Conservation (phyloP, 2,888 invertebrate genomes). For the Drosophila antonietae region DNA sequence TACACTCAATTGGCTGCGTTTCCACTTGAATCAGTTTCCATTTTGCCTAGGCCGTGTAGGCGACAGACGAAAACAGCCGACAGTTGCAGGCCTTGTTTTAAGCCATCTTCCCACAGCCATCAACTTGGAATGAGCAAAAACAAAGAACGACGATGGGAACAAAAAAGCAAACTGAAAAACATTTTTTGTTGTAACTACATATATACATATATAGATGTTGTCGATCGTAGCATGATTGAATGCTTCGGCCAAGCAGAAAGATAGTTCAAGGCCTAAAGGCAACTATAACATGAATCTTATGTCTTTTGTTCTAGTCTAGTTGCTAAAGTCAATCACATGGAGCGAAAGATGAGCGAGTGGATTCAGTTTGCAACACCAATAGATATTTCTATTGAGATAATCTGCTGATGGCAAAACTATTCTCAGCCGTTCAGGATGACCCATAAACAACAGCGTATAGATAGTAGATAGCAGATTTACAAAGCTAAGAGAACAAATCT, state of each 20-base stretch:
- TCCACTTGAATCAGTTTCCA: constrained; percentile 68
- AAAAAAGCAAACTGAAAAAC: constrained; percentile 9
- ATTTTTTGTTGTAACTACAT: too few relatives aligned
- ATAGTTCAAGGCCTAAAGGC: constrained; percentile 10
- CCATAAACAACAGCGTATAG: too few relatives aligned
- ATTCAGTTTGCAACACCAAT: too few relatives aligned
- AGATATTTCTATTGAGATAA: too few relatives aligned
- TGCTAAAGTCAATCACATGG: background rate
- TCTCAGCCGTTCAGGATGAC: too few relatives aligned
- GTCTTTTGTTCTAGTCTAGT: background rate
- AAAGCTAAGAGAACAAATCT: too few relatives aligned
- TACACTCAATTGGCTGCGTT: constrained; percentile 70
- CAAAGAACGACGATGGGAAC: constrained; percentile 32
- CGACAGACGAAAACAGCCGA: constrained; percentile 33
- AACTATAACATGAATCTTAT: background rate
- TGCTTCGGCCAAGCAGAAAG: constrained; percentile 28
- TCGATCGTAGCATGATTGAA: background rate
- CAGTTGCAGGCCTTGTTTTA: constrained; percentile 38
- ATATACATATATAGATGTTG: background rate
- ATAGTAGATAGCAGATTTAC: too few relatives aligned
- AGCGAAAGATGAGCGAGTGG: too few relatives aligned
- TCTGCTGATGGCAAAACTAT: too few relatives aligned
- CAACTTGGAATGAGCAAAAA: constrained; percentile 60
- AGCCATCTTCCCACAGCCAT: constrained; percentile 3
- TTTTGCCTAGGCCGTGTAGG: constrained; percentile 47